These are phyloP conservation scores for Drosophila anomalata DNA, from an alignment of 2,888 invertebrate genomes.

Conservation along the genomic window DNA sequence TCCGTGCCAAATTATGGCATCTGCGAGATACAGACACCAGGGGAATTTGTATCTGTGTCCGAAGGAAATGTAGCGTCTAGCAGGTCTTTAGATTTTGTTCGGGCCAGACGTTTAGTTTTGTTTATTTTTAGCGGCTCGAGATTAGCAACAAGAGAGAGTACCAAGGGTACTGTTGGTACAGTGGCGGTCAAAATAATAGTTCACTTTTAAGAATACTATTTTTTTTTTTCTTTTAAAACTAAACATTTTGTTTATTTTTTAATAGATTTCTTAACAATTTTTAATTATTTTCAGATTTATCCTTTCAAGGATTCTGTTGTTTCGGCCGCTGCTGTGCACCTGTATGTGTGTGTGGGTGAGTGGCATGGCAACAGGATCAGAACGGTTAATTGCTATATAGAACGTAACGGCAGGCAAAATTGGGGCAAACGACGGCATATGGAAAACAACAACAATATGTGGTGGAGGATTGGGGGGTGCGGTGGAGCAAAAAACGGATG, in stretches of 20 bases:
- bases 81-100: slow-evolving; percentile 20
- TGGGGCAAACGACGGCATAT: slow-evolving; percentile 51
- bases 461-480: not conserved
- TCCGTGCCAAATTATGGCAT: slow-evolving; percentile 25
- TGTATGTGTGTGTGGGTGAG: slow-evolving; percentile 40
- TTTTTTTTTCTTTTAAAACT: not conserved
- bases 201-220: not conserved
- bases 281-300: not conserved
- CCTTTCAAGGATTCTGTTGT: not conserved
- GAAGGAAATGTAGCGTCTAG: slow-evolving; percentile 11
- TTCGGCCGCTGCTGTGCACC: not conserved
- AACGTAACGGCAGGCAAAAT: slow-evolving; percentile 59
- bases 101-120: slow-evolving; percentile 37
- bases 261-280: not conserved
- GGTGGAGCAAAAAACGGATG: slow-evolving; percentile 44
- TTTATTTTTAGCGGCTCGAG: slow-evolving; percentile 44
- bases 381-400: slow-evolving; percentile 48
- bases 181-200: not conserved
- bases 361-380: slow-evolving; percentile 75
- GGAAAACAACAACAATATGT: slow-evolving; percentile 55
- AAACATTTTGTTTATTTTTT: not conserved
- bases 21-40: slow-evolving; percentile 18
- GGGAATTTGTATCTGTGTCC: not conserved
- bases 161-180: slow-evolving; percentile 7
- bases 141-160: slow-evolving; percentile 21